phyloP scores from a whole-genome alignment of 2,113 vertebrate species.

The Lycaon pictus region DNA sequence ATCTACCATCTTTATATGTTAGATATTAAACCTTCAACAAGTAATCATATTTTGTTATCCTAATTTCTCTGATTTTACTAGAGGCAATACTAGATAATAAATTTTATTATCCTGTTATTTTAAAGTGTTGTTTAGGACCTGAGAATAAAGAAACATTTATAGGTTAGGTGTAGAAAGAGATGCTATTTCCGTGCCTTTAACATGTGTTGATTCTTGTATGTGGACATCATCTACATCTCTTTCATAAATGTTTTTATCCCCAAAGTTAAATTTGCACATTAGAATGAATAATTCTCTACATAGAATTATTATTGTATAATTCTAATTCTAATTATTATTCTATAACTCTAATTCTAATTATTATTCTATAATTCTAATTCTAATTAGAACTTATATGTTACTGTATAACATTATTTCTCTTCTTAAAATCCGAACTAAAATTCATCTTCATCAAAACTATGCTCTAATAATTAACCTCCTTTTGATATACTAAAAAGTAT shows the following conservation, averaged over 20 bases:
- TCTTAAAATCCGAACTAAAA: background rate
- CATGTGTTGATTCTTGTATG: background rate
- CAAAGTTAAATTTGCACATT: background rate
- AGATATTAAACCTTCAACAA: background rate
- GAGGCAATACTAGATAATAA: background rate
- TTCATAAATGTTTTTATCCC: background rate
- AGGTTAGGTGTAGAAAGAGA: background rate
- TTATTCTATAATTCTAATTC: background rate
- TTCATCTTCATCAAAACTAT: background rate
- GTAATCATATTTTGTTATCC: background rate
- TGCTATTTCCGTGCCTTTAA: background rate
- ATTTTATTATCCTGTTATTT: background rate
- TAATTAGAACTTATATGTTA: background rate
- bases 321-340: no score
- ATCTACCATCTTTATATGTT: background rate
- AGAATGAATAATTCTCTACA: background rate
- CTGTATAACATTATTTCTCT: slow-evolving; percentile 13
- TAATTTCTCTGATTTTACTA: slow-evolving; percentile 14
- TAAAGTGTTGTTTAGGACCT: background rate
- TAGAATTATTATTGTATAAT: no score
- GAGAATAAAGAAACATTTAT: background rate
- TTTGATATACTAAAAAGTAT: background rate
- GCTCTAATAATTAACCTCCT: background rate
- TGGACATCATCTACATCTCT: background rate
- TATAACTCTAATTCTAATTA: no score